Conservation (phyloP, 2,797 vertebrate genomes). For the Pyrocephalus nanus region DNA sequence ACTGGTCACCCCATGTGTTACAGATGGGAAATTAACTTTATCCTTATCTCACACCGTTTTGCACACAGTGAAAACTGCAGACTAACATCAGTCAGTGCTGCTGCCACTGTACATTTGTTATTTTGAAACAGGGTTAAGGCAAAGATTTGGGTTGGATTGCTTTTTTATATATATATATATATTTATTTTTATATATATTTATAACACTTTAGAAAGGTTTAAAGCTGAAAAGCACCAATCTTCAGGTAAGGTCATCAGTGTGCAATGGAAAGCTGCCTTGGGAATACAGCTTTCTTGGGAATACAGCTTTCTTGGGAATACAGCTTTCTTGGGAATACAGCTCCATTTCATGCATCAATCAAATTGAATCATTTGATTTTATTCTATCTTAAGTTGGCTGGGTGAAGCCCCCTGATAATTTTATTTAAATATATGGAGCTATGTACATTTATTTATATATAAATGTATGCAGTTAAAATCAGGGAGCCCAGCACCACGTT, state of each 20-base stretch:
- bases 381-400: neutral
- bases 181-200: neutral
- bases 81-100: neutral
- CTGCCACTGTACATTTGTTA: neutral
- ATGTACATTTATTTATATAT: neutral
- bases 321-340: neutral
- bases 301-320: neutral
- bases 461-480: neutral
- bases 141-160: neutral
- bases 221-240: no score
- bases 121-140: neutral
- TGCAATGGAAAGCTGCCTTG: neutral
- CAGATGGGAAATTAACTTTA: neutral
- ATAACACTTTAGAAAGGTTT: neutral
- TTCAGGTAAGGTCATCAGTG: neutral
- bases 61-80: neutral
- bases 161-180: neutral
- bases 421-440: neutral
- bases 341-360: neutral
- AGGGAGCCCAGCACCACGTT: neutral
- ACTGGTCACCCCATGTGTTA: conserved; percentile 31
- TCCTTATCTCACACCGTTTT: neutral
- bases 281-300: neutral
- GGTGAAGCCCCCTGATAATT: neutral
- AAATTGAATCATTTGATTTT: neutral